Conservation (phyloP, 2,113 vertebrate species). For the Lonchura striata region DNA sequence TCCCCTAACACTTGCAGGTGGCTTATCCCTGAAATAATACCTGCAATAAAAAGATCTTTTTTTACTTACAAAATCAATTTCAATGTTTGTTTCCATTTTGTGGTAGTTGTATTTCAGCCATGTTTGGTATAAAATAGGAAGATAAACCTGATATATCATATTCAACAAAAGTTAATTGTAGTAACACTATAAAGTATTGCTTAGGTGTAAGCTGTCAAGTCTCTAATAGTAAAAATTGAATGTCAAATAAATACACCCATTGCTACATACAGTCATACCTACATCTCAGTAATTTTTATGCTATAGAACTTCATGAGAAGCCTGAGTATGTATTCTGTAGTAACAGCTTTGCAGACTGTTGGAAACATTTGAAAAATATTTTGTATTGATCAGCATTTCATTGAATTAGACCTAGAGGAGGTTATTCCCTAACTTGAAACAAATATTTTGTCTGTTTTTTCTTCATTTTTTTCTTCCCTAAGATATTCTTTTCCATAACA, state of each 20-base stretch:
- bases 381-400: neutral
- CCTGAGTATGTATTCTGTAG: neutral
- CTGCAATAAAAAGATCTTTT: neutral
- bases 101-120: neutral
- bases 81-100: neutral
- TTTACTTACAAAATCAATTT: neutral
- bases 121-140: neutral
- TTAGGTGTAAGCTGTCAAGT: neutral
- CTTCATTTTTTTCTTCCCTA: neutral
- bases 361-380: neutral
- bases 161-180: neutral
- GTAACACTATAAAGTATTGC: neutral
- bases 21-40: neutral
- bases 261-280: neutral
- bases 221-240: neutral
- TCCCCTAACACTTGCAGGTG: neutral
- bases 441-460: neutral
- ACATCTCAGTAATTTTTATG: neutral
- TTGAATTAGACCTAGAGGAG: neutral
- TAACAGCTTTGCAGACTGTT: neutral
- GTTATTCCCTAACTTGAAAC: neutral
- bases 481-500: neutral
- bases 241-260: neutral
- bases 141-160: neutral
- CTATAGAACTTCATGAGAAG: neutral